Evolutionary conservation across 2,888 invertebrate genomes (phyloP), one percentile per base, ranked within the genome.

Genomic region (Nycteola revayana): DNA sequence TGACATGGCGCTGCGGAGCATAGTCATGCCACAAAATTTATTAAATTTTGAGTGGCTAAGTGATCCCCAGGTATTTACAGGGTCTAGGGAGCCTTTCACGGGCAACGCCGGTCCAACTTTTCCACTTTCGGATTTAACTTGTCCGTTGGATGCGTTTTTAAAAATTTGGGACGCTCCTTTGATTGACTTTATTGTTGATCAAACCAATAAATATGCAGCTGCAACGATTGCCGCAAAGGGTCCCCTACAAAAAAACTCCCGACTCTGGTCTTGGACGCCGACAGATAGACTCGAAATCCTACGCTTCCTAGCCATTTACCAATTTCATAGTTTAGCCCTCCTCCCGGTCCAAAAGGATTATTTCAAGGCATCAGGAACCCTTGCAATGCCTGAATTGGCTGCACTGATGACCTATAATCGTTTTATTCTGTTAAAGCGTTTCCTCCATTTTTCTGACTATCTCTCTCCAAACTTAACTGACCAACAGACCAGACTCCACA

Each of bases 381-480:
- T n/a, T n/a, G n/a, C n/a, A n/a, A n/a, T n/a, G n/a, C n/a, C n/a
- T n/a, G n/a, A n/a, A n/a, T n/a, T n/a, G n/a, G n/a, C n/a, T n/a
- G n/a, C n/a, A n/a, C n/a, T n/a, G 2, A 42, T 42, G 38, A 7
- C 38, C 3, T 43, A 36, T 18, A 36, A 40, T 9, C 27, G 40
- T 28, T 44, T 36, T 18, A 18, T 40, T 21, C 25, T 44, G 14
- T 7, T 44, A 2, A 40, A 40, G 28, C 23, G 17, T 17, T n/a
- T 28, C 7, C 8, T 39, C 18, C 42, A 38, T 26, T 42, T 38
- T 17, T 21, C 23, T 2, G 32, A 42, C 29, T 9, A 22, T 10
- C 14, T 14, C 5, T 3, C 17, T 23, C 26, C 14, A 14, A 14
- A 9, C 25, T 11, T 14, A 17, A 22, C 10, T 22, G 22, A 31